These are phyloP conservation scores for Labia minor DNA, from an alignment of 2,888 invertebrate species.

Conservation along the genomic window DNA sequence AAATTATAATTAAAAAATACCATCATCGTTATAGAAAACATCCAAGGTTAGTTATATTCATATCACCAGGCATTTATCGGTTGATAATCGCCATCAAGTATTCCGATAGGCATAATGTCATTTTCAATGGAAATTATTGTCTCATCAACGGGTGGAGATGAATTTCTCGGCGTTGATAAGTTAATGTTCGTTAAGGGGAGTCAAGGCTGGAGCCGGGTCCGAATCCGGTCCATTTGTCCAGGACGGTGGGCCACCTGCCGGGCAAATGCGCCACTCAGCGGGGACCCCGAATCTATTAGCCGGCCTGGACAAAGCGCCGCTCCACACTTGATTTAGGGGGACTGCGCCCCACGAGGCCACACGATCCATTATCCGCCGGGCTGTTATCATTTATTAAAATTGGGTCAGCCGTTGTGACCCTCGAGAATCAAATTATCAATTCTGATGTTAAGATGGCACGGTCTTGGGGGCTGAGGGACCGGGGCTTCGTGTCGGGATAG, in stretches of 20 bases:
- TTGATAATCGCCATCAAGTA: too few relatives aligned
- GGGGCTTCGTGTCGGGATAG: too few relatives aligned
- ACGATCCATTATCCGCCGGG: background rate
- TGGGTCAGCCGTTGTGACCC: background rate
- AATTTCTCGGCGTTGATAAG: slow-evolving; percentile 13
- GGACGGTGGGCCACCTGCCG: background rate
- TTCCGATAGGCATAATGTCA: too few relatives aligned
- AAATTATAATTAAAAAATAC: too few relatives aligned
- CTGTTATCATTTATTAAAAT: slow-evolving; percentile 5
- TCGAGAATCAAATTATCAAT: background rate
- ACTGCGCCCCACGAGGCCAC: background rate
- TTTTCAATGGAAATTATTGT: background rate
- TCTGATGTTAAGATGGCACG: too few relatives aligned
- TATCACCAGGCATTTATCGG: too few relatives aligned
- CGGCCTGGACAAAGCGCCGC: background rate
- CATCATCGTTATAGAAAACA: too few relatives aligned
- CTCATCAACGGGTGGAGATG: background rate
- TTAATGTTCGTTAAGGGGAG: background rate
- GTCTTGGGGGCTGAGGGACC: too few relatives aligned
- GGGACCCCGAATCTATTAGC: background rate
- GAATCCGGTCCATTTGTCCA: background rate
- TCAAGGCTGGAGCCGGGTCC: background rate
- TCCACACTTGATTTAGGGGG: background rate
- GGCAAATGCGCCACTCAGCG: slow-evolving; percentile 2
- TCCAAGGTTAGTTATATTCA: too few relatives aligned